These are phyloP conservation scores for Drosophila insularis DNA, from an alignment of 1,140 invertebrate species.

Conservation along the genomic window DNA sequence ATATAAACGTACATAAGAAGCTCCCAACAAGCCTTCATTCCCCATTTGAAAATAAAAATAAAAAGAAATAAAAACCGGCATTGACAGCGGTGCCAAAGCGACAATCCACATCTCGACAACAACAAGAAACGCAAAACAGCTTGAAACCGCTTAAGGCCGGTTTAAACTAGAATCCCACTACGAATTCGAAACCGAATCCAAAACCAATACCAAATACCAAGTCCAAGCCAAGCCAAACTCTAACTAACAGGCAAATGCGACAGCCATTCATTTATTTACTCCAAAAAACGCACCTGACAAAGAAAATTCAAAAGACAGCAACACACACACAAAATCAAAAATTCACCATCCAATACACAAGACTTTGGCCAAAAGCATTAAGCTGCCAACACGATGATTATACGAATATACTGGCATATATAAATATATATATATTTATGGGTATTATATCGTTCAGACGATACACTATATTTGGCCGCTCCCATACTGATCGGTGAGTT, in stretches of 20 bases:
- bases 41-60: constrained; percentile 26
- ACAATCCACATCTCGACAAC: constrained; percentile 8
- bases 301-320: constrained; percentile 11
- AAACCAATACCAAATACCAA: constrained; percentile 18
- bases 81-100: constrained; percentile 31
- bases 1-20: neutral
- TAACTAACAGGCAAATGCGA: constrained; percentile 44
- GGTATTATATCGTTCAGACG: neutral
- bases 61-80: constrained; percentile 63
- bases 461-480: neutral
- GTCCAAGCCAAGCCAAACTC: constrained; percentile 33
- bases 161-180: constrained; percentile 69
- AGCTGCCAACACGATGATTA: constrained; percentile 2
- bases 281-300: constrained; percentile 34
- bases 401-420: neutral
- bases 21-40: constrained; percentile 23
- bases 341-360: constrained; percentile 18
- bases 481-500: neutral
- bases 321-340: constrained; percentile 23
- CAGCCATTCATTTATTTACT: constrained; percentile 48
- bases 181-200: constrained; percentile 11
- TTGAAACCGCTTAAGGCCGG: constrained; percentile 64
- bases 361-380: constrained; percentile 21
- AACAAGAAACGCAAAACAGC: constrained; percentile 42
- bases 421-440: neutral